Percentiles rank a stretch among this genome's conserved stretches.
Conservation (phyloP, 2,797 vertebrate species). For the Premnoplex brunnescens region DNA sequence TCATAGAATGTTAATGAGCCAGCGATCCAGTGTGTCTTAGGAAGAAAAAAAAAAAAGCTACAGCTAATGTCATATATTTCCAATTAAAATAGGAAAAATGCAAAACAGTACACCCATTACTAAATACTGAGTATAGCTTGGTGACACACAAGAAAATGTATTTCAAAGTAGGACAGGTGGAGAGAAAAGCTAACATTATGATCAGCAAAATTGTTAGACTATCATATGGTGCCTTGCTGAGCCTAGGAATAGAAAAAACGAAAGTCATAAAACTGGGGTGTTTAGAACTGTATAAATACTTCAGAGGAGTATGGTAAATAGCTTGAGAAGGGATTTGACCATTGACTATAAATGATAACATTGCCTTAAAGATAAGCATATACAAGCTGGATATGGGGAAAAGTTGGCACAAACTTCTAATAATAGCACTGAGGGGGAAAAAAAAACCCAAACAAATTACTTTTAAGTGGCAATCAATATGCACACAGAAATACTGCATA, state of each 20-base stretch:
- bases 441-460: accelerated
- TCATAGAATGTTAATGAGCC: background rate
- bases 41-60: background rate
- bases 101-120: background rate
- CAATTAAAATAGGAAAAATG: background rate
- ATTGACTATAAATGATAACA: background rate
- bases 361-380: background rate
- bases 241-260: background rate
- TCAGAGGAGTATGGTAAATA: background rate
- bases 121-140: background rate
- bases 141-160: background rate
- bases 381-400: background rate
- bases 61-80: background rate
- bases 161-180: background rate
- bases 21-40: background rate
- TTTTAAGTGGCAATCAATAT: background rate
- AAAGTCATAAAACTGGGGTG: background rate
- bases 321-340: background rate
- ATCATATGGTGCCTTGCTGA: background rate
- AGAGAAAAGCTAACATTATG: background rate
- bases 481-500: background rate
- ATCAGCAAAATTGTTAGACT: background rate
- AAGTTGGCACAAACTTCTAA: background rate
- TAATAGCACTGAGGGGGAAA: background rate
- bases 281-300: background rate